Conservation (phyloP, 2,113 vertebrate genomes). For the Saguinus imperator region DNA sequence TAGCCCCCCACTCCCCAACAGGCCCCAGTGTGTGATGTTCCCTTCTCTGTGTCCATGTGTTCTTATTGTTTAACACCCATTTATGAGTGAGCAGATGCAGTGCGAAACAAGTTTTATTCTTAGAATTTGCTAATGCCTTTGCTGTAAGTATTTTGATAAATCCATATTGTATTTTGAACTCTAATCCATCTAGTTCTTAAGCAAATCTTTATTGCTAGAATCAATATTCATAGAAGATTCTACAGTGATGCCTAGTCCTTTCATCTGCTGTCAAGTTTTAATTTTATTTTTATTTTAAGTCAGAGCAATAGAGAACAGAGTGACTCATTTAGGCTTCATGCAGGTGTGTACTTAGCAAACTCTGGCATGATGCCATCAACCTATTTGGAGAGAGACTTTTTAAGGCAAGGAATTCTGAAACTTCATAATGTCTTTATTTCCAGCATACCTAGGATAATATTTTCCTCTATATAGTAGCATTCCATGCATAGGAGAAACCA, state of each 20-base stretch:
- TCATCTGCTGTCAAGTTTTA: neutral
- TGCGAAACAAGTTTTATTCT: neutral
- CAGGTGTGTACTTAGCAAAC: slow-evolving; percentile 7
- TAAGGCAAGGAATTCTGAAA: neutral
- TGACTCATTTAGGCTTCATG: neutral
- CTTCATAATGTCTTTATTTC: neutral
- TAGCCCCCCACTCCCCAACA: too few species aligned
- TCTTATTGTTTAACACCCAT: too few species aligned
- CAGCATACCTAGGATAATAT: neutral
- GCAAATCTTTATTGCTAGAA: neutral
- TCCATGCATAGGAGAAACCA: neutral
- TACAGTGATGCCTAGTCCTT: neutral
- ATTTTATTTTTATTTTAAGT: slow-evolving; percentile 32
- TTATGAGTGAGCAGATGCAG: too few species aligned
- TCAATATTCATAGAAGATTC: slow-evolving; percentile 1
- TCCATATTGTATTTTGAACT: neutral
- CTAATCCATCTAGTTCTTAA: neutral
- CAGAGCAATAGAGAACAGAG: neutral
- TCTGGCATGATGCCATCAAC: neutral
- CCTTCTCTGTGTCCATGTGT: too few species aligned
- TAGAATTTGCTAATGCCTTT: neutral
- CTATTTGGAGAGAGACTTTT: slow-evolving; percentile 43
- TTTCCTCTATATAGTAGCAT: neutral
- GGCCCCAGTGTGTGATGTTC: too few species aligned
- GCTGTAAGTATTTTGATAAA: neutral